Evolutionary conservation across 2,888 invertebrate genomes (phyloP).

Genomic region (Latheticus oryzae): DNA sequence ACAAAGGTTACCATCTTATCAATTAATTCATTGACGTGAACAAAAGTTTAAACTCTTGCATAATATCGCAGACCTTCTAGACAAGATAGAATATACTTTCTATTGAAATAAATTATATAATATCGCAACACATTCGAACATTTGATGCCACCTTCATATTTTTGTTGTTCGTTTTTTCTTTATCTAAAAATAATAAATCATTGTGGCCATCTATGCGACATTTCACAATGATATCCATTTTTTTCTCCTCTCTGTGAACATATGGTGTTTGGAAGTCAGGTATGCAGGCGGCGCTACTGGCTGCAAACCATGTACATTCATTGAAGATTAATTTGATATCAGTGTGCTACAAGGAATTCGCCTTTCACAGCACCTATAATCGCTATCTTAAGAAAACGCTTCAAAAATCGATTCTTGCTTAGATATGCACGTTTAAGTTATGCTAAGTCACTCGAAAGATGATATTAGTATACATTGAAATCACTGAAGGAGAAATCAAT

Average conservation of each 20-base stretch:
- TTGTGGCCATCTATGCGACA: constrained; percentile 23
- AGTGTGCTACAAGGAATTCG: constrained; percentile 43
- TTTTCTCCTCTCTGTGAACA: constrained; percentile 10
- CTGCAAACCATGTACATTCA: constrained; percentile 39
- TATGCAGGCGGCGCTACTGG: constrained; percentile 33
- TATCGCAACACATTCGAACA: too few relatives aligned
- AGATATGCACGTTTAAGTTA: constrained; percentile 43
- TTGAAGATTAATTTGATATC: constrained; percentile 44
- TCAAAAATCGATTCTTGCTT: constrained; percentile 42
- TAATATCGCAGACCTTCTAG: too few relatives aligned
- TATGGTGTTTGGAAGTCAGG: too few relatives aligned
- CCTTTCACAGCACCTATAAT: constrained; percentile 45
- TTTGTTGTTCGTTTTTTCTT: constrained; percentile 24
- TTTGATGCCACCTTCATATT: too few relatives aligned
- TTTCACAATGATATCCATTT: constrained; percentile 26
- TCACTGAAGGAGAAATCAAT: constrained; percentile 45
- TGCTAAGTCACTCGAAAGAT: constrained; percentile 44
- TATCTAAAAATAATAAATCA: constrained; percentile 27
- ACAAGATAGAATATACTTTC: too few relatives aligned
- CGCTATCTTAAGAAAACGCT: constrained; percentile 43
- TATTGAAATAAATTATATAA: constrained; percentile 33
- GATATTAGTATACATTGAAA: constrained; percentile 44
- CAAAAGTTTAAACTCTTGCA: too few relatives aligned
- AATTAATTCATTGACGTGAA: too few relatives aligned
- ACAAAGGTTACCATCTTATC: too few relatives aligned